Evolutionary conservation across 2,888 invertebrate species (phyloP), one percentile per base, ranked within the genome.

Genomic region (Dicranocentrus wangi): DNA sequence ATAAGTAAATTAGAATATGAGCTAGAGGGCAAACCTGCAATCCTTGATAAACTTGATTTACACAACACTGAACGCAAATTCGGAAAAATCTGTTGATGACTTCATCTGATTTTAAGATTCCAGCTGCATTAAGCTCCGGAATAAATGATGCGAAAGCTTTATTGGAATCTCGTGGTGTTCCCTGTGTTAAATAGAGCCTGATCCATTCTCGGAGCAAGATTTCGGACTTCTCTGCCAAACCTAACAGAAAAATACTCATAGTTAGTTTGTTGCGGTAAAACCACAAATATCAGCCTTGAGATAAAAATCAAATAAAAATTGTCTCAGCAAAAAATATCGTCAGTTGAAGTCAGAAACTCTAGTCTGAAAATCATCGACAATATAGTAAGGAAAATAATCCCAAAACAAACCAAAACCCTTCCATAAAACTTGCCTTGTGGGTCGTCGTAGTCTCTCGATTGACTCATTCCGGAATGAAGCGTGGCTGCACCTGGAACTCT

Each of bases 41-140:
- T 23, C 85, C 86, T 71, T 86, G 85, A 53, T 86, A 86, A 25
- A 86, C 86, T 84, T 86, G 86, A 47, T 84, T 86, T 0, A 86
- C 82, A 69, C 86, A 86, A 39, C 84, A 85, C 53, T 86, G 86
- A 23, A 81, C 97, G 75, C 97, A 97, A 82, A 98, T 92, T 55
- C 99, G 93, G 91, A 99, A 98, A 91, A 99, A 99, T 78, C 98
- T 91, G 0, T 98, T 97, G 83, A 99, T 98, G 87, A 98, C 91
- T 88, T 99, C 99, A 88, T 99, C 99, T 0, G 98, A 97, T 89
- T 98, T 98, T 70, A 98, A 90, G 81, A 99, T 97, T 2, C 99
- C 97, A 87, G 96, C 95, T 87, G 95, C 92, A 89, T 98, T 98
- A 97, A 99, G 97, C 89, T 91, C 95, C 88, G 96, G 96, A 2